These are phyloP conservation scores for Pedetes capensis DNA, from an alignment of 2,113 vertebrate genomes.

Conservation along the genomic window DNA sequence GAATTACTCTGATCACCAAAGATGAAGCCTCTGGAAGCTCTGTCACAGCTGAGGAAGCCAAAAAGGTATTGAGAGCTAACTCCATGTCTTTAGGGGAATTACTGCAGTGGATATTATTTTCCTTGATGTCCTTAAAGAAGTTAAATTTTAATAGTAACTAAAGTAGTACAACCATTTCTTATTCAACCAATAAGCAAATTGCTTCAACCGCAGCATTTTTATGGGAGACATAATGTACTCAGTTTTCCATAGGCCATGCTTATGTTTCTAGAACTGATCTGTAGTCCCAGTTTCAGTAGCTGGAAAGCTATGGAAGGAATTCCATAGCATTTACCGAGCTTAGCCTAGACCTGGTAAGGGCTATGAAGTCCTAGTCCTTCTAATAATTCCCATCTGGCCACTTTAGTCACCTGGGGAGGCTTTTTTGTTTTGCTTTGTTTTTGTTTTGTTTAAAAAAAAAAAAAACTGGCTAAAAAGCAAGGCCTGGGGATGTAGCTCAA, in stretches of 20 bases:
- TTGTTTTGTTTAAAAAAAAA: too few relatives aligned
- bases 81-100: not conserved
- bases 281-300: not conserved
- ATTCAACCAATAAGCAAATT: not conserved
- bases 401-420: not conserved
- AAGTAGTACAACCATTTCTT: not conserved
- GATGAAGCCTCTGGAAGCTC: conserved; percentile 90
- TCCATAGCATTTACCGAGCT: not conserved
- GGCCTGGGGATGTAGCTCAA: too few relatives aligned
- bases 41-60: conserved; percentile 88
- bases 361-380: not conserved
- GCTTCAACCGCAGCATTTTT: not conserved
- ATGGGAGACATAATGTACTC: not conserved
- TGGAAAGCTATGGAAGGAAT: not conserved
- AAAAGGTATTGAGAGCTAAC: conserved; percentile 83
- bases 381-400: not conserved
- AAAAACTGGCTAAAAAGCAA: not conserved
- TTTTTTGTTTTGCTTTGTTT: not conserved
- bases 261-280: not conserved
- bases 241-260: not conserved
- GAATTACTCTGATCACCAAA: conserved; percentile 91
- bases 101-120: not conserved
- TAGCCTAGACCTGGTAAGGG: not conserved
- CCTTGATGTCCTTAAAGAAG: not conserved
- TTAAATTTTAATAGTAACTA: conserved; percentile 24